phyloP scores from a whole-genome alignment of 2,888 invertebrate genomes.

The Phengaris arion region DNA sequence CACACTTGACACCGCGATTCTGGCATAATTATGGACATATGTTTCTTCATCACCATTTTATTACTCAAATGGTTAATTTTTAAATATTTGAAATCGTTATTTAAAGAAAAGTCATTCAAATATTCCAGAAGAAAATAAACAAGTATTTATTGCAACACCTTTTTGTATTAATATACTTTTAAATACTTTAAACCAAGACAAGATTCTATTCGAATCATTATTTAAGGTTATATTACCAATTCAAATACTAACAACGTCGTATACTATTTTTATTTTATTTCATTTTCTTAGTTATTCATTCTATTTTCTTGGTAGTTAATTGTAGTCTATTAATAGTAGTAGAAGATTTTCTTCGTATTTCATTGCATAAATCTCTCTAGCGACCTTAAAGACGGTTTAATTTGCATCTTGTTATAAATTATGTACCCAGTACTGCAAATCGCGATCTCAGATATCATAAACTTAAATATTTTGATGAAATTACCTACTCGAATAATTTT shows the following conservation, averaged over 20 bases:
- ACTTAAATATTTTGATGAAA: slow-evolving; percentile 3
- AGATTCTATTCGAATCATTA: not conserved
- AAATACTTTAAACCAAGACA: too few relatives aligned
- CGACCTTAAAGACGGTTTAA: not conserved
- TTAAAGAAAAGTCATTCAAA: not conserved
- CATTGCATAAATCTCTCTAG: not conserved
- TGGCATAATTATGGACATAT: not conserved
- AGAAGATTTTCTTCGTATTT: slow-evolving; percentile 1
- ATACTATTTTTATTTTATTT: too few relatives aligned
- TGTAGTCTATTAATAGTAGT: too few relatives aligned
- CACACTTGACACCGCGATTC: not conserved
- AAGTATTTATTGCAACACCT: too few relatives aligned
- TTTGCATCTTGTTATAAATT: not conserved
- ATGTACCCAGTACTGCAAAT: not conserved
- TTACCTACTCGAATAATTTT: not conserved
- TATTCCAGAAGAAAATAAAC: too few relatives aligned
- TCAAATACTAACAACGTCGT: not conserved
- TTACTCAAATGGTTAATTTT: not conserved
- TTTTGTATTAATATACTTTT: too few relatives aligned
- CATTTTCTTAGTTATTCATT: not conserved
- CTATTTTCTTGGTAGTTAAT: not conserved
- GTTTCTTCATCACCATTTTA: too few relatives aligned
- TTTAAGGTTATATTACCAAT: not conserved
- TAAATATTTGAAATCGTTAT: not conserved
- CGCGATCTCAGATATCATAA: not conserved